Evolutionary conservation across 1,140 invertebrate species (phyloP), one percentile per base, ranked within the genome.

Genomic region (Tenebrio molitor): DNA sequence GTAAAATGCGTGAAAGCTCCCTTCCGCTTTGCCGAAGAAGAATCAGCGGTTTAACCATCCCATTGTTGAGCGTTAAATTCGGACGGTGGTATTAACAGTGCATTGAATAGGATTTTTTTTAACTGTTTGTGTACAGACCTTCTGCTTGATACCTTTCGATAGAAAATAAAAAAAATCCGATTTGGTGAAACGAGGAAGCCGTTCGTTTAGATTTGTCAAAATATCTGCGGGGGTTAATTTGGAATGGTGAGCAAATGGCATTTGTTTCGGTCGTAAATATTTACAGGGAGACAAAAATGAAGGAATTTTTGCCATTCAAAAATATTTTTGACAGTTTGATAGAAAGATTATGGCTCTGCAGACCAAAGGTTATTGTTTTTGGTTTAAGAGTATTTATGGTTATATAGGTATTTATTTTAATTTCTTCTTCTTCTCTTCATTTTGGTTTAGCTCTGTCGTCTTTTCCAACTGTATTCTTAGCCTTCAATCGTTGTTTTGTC

Each of bases 201-300:
- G 50, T 58, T 29, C 29, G 50, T 58, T 58, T 29, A 58, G 50
- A 58, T 58, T 58, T 58, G 50, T 58, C 50, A 58, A 58, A 29
- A 58, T 58, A 58, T 25, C 29, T n/a, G 29, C 29, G 29, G 29
- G 29, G 29, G 4, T 33, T 33, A 5, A 10, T 33, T 33, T 33
- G 29, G 29, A 10, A 33, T 33, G n/a, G 4, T 33, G 29, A 10
- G 10, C 4, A 33, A 33, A 33, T 33, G 29, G 29, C n/a, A n/a
- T n/a, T n/a, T n/a, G n/a, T n/a, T n/a, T n/a, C n/a, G n/a, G n/a
- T n/a, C n/a, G n/a, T n/a, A n/a, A n/a, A n/a, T n/a, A n/a, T n/a
- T n/a, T n/a, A n/a, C n/a, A n/a, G n/a, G n/a, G n/a, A n/a, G n/a
- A n/a, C n/a, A n/a, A n/a, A n/a, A n/a, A n/a, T n/a, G n/a, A n/a